Evolutionary conservation across 2,888 invertebrate species (phyloP).

Genomic region (Hoplodrina ambigua): DNA sequence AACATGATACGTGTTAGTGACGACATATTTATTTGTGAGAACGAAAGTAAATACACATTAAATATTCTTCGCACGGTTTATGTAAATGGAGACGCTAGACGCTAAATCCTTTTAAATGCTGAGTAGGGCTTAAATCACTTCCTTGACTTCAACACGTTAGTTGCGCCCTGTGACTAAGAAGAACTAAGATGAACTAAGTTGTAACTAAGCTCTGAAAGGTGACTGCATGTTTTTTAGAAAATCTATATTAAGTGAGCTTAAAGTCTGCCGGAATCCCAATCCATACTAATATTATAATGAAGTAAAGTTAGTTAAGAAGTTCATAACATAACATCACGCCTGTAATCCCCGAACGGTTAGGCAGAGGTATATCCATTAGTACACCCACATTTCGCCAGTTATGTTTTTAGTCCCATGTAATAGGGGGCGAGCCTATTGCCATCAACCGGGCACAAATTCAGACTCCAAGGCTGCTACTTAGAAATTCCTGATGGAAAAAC

Average conservation of each 20-base stretch:
- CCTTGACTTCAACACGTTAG: slow-evolving; percentile 54
- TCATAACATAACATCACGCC: too few species aligned
- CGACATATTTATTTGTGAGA: slow-evolving; percentile 8
- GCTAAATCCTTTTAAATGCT: slow-evolving; percentile 62
- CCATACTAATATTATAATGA: too few species aligned
- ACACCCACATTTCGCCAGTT: too few species aligned
- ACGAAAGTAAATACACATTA: slow-evolving; percentile 33
- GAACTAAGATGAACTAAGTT: slow-evolving; percentile 14
- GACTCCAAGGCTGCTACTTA: too few species aligned
- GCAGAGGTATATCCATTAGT: too few species aligned
- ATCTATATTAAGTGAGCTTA: background rate
- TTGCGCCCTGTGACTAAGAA: slow-evolving; percentile 18
- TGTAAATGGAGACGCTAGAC: slow-evolving; percentile 52
- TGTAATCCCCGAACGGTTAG: too few species aligned
- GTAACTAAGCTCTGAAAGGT: slow-evolving; percentile 14
- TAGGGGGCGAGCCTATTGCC: too few species aligned
- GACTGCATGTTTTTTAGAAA: slow-evolving; percentile 11
- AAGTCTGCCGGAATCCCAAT: too few species aligned
- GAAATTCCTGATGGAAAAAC: too few species aligned
- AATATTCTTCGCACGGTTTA: slow-evolving; percentile 28
- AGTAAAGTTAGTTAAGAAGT: too few species aligned
- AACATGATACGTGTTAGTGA: background rate
- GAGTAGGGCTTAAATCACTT: slow-evolving; percentile 62
- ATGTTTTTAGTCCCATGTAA: too few species aligned
- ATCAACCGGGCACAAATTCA: too few species aligned